Evolutionary conservation across 2,113 vertebrate genomes (phyloP).

Genomic region (Athene noctua): DNA sequence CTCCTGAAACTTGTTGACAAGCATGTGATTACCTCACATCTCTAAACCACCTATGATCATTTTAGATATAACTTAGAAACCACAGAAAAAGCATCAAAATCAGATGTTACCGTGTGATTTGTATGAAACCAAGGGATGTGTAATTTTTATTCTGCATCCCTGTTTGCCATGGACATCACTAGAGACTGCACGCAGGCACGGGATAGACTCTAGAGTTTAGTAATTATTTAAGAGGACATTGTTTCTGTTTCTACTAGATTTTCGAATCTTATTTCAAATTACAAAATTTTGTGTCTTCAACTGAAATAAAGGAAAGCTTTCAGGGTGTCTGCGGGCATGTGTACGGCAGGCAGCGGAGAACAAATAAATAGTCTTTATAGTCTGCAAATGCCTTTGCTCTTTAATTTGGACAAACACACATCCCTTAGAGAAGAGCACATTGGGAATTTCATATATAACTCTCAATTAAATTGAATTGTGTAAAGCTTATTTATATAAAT

Average conservation of each 20-base stretch:
- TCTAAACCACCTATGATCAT: background rate
- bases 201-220: background rate
- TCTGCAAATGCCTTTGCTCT: conserved; percentile 15
- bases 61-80: background rate
- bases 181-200: rapidly evolving
- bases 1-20: background rate
- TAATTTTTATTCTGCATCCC: background rate
- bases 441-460: conserved; percentile 31
- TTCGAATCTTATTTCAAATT: background rate
- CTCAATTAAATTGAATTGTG: conserved; percentile 53
- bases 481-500: conserved; percentile 63
- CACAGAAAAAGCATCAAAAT: background rate
- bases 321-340: conserved; percentile 5
- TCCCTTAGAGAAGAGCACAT: conserved; percentile 22
- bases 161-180: background rate
- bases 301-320: background rate
- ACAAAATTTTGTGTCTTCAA: background rate
- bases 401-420: conserved; percentile 37
- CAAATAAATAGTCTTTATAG: conserved; percentile 15
- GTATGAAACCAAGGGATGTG: background rate
- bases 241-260: background rate
- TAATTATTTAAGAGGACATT: background rate
- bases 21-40: background rate
- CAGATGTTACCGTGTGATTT: background rate
- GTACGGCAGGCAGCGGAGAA: background rate